phyloP scores from a whole-genome alignment of 2,113 vertebrate genomes.

The Coturnix japonica region DNA sequence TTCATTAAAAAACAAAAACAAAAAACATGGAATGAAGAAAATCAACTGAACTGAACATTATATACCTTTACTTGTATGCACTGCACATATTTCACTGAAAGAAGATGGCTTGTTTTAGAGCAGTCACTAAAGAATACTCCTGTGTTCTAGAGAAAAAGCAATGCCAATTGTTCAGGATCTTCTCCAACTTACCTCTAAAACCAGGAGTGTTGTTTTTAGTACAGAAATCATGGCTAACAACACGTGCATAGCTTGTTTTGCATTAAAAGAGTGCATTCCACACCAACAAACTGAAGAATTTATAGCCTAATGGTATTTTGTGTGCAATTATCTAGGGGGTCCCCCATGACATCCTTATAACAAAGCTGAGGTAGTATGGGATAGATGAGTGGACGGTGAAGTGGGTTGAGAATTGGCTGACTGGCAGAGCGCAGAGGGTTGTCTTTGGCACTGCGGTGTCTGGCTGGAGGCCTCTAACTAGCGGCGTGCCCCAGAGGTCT shows the following conservation, averaged over 20 bases:
- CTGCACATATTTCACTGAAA: neutral
- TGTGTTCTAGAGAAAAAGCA: neutral
- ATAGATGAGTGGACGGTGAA: no score
- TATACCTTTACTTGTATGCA: rapidly evolving
- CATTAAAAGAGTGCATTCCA: no score
- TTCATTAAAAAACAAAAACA: neutral
- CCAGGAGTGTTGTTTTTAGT: neutral
- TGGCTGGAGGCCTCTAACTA: no score
- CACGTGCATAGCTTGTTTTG: neutral
- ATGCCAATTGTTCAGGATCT: neutral
- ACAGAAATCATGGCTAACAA: neutral
- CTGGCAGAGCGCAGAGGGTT: no score
- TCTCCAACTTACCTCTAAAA: neutral
- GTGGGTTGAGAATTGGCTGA: no score
- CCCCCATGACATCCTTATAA: no score
- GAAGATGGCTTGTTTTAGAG: neutral
- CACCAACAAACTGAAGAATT: neutral
- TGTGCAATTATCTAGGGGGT: neutral
- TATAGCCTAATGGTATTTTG: neutral
- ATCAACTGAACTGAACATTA: neutral
- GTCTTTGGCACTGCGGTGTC: no score
- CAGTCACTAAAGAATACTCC: neutral
- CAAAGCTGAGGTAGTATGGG: no score
- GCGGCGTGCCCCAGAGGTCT: no score
- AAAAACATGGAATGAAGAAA: neutral